Evolutionary conservation across 1,140 invertebrate genomes (phyloP).

Genomic region (Onthophagus taurus): DNA sequence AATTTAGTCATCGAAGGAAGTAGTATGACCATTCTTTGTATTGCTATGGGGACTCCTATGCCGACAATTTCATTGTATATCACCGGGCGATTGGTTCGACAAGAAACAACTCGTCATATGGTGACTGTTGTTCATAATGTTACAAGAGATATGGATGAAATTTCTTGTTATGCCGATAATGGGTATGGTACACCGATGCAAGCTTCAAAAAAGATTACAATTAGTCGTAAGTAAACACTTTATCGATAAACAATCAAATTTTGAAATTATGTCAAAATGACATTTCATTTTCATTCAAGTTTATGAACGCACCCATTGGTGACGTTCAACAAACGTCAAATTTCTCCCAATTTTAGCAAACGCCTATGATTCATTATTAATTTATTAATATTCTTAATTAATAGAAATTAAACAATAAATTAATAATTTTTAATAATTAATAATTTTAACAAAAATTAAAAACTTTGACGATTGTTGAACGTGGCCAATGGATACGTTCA

Average conservation of each 20-base stretch:
- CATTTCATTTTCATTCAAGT: no score
- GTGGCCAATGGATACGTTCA: no score
- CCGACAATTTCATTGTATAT: constrained; percentile 74
- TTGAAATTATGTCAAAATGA: background rate
- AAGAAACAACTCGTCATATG: constrained; percentile 69
- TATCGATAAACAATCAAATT: no score
- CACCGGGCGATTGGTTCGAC: constrained; percentile 60
- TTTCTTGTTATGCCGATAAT: constrained; percentile 77
- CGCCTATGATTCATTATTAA: no score
- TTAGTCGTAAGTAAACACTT: constrained; percentile 57
- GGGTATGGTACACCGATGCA: constrained; percentile 77
- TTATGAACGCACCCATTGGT: no score
- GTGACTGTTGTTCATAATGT: constrained; percentile 73
- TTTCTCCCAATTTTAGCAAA: no score
- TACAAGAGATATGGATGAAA: constrained; percentile 69
- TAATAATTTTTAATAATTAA: no score
- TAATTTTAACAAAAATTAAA: no score
- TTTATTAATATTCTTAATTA: no score
- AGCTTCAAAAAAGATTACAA: constrained; percentile 61
- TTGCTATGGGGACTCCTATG: constrained; percentile 70
- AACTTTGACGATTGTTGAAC: no score
- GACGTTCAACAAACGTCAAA: no score
- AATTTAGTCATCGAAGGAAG: constrained; percentile 72
- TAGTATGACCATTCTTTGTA: constrained; percentile 74
- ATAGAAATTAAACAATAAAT: no score